A percentile compares a stretch with the other conserved stretches of the same genome.
These are phyloP conservation scores for Hyperoodon ampullatus DNA, from an alignment of 2,113 vertebrate genomes.

Conservation along the genomic window DNA sequence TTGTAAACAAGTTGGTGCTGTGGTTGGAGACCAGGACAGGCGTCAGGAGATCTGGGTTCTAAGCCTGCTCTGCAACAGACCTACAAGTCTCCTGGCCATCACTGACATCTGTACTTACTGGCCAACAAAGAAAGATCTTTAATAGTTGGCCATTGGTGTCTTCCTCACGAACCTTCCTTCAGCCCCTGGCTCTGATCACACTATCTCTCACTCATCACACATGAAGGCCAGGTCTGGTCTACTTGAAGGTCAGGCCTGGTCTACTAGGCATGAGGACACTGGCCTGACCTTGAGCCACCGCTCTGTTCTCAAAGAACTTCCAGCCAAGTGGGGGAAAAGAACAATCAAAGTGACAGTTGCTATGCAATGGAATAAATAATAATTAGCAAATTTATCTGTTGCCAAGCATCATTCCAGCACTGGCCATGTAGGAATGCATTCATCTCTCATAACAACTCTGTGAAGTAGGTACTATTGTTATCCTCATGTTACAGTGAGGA, in stretches of 20 bases:
- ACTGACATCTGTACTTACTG: neutral
- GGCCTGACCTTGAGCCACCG: neutral
- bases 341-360: neutral
- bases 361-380: neutral
- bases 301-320: neutral
- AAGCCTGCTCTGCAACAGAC: neutral
- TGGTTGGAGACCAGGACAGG: neutral
- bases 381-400: neutral
- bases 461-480: neutral
- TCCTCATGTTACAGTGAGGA: neutral
- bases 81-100: neutral
- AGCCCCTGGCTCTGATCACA: neutral
- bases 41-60: neutral
- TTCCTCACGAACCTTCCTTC: neutral
- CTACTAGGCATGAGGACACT: too few species aligned
- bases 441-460: neutral
- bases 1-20: neutral
- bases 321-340: neutral
- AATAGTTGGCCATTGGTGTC: neutral
- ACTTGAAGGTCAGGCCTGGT: neutral
- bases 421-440: neutral
- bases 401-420: neutral
- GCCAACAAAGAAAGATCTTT: neutral
- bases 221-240: neutral
- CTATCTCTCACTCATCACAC: accelerated